Percentiles rank a stretch among this genome's conserved stretches.
phyloP scores from a whole-genome alignment of 1,140 invertebrate species.

The Ctenoplectra terminalis region DNA sequence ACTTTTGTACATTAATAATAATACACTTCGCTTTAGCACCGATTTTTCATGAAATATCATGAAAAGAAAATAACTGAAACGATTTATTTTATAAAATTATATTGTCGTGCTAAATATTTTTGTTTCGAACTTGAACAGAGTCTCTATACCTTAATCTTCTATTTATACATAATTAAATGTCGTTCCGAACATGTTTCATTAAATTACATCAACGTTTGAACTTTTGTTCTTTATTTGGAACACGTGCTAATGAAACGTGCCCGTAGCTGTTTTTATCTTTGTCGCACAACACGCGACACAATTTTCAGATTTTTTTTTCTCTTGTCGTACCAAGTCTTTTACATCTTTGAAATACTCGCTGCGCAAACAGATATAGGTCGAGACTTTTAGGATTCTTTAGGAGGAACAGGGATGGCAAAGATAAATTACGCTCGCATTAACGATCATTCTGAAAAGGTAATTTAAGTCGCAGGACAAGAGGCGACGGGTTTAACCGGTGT shows the following conservation, averaged over 20 bases:
- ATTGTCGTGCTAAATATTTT: too few relatives aligned
- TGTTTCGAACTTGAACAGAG: too few relatives aligned
- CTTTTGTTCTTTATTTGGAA: not conserved
- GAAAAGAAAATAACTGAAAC: too few relatives aligned
- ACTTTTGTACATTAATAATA: not conserved
- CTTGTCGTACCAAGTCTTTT: not conserved
- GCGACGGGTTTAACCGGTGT: not conserved
- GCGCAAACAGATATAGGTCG: slow-evolving; percentile 12
- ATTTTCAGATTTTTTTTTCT: not conserved
- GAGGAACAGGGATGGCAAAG: not conserved
- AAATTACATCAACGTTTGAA: not conserved
- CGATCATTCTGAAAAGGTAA: slow-evolving; percentile 20
- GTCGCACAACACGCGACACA: not conserved
- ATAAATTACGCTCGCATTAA: slow-evolving; percentile 23
- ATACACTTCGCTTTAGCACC: too few relatives aligned
- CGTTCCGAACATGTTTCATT: not conserved
- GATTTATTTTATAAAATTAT: too few relatives aligned
- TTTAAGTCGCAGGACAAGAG: slow-evolving; percentile 4
- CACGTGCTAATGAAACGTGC: not conserved
- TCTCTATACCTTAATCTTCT: not conserved
- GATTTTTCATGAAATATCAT: too few relatives aligned
- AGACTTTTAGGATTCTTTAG: slow-evolving; percentile 13
- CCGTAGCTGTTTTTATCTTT: not conserved
- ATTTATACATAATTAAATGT: not conserved
- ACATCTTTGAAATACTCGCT: not conserved